These are phyloP conservation scores for Homarus americanus DNA, from an alignment of 1,140 invertebrate genomes.

Conservation along the genomic window DNA sequence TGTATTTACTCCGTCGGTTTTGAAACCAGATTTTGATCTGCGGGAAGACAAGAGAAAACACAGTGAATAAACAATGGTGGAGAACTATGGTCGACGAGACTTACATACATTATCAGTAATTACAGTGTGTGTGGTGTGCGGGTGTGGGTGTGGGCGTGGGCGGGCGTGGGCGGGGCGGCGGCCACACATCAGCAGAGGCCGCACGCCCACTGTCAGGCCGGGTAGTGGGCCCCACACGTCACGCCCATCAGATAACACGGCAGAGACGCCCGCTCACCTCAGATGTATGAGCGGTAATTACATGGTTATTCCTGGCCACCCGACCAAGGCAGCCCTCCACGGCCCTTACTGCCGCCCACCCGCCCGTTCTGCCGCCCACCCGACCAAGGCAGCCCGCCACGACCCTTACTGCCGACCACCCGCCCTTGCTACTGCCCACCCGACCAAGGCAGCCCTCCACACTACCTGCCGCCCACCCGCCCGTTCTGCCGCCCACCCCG, in stretches of 20 bases:
- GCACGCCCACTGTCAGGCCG: slow-evolving; percentile 52
- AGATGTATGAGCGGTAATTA: slow-evolving; percentile 63
- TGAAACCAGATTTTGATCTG: slow-evolving; percentile 99
- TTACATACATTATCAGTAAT: background rate
- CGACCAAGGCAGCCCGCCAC: background rate
- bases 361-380: background rate
- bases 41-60: slow-evolving; percentile 75
- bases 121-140: background rate
- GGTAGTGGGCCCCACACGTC: slow-evolving; percentile 43
- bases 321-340: background rate
- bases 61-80: background rate
- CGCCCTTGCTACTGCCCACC: background rate
- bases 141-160: background rate
- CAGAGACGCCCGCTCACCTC: slow-evolving; percentile 22
- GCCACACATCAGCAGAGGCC: slow-evolving; percentile 57
- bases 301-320: slow-evolving; percentile 30
- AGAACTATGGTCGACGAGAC: background rate
- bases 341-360: slow-evolving; percentile 1
- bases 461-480: background rate
- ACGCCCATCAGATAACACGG: slow-evolving; percentile 56
- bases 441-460: no score
- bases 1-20: slow-evolving; percentile 96
- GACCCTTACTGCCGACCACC: background rate
- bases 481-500: background rate
- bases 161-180: slow-evolving; percentile 9